phyloP scores from a whole-genome alignment of 2,113 vertebrate species.

The Leucosticte australis region DNA sequence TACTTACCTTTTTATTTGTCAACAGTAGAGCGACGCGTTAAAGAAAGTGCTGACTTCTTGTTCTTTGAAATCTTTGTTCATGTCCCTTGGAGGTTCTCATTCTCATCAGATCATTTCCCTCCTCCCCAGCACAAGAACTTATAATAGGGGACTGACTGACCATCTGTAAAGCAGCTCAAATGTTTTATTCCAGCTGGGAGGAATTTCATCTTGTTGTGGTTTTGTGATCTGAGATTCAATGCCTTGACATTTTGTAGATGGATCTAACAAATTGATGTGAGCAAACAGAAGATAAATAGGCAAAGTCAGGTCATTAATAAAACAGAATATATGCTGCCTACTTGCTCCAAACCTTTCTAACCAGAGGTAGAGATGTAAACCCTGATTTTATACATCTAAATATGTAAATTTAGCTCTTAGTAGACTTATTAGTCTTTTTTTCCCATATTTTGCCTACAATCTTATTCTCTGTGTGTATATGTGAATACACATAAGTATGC shows the following conservation, averaged over 20 bases:
- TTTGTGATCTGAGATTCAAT: not conserved
- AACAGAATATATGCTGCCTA: not conserved
- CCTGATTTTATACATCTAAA: not conserved
- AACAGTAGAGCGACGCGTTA: not conserved
- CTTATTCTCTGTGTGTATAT: not conserved
- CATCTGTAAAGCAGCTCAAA: not conserved
- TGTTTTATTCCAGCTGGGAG: not conserved
- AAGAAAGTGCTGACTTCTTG: not conserved
- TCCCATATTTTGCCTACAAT: not conserved
- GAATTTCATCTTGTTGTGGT: not conserved
- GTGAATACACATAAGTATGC: fast-evolving
- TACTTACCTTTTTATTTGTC: not conserved
- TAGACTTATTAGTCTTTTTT: not conserved
- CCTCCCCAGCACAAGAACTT: not conserved
- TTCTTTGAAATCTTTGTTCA: not conserved
- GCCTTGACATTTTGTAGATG: not conserved
- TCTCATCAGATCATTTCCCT: not conserved
- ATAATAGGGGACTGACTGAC: not conserved
- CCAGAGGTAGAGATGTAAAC: not conserved
- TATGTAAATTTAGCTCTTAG: not conserved
- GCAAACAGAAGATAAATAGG: not conserved
- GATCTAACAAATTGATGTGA: not conserved
- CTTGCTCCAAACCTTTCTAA: not conserved
- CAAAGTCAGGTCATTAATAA: not conserved
- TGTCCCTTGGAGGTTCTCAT: not conserved